Percentiles rank a stretch among this genome's conserved stretches.
Conservation (phyloP, 2,888 invertebrate species). For the Stenodema calcarata region DNA sequence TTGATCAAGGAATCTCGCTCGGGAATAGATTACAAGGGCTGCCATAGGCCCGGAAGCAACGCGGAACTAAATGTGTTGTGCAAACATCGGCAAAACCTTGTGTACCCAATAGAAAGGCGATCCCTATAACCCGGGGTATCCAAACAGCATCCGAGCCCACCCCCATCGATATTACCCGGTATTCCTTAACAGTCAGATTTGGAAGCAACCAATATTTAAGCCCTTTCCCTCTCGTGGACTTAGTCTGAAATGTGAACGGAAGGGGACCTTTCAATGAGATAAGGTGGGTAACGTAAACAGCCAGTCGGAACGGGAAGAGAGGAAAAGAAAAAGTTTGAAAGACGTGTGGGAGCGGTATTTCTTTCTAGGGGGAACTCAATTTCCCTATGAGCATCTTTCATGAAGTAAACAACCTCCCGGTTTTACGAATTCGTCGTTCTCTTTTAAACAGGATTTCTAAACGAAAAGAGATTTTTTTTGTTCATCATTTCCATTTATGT, state of each 20-base stretch:
- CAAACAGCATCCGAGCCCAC: neutral
- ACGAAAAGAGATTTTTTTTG: too few relatives aligned
- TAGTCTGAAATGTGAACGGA: neutral
- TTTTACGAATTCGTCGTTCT: too few relatives aligned
- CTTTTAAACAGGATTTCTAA: too few relatives aligned
- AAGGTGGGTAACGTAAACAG: slow-evolving; percentile 3
- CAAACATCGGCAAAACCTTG: slow-evolving; percentile 27
- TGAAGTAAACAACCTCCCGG: neutral
- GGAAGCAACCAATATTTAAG: neutral
- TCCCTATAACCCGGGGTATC: slow-evolving; percentile 5
- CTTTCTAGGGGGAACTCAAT: neutral
- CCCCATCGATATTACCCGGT: neutral
- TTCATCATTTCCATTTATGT: too few relatives aligned
- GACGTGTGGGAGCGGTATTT: neutral
- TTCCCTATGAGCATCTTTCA: too few relatives aligned
- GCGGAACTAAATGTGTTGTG: slow-evolving; percentile 8
- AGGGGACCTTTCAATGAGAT: neutral
- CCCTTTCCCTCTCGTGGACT: neutral
- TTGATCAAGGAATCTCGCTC: neutral
- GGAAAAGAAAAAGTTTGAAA: neutral
- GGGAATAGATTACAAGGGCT: neutral
- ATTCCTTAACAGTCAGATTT: slow-evolving; percentile 10
- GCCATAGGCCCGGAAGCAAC: neutral
- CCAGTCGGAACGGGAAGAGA: neutral
- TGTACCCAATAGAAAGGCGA: neutral